These are phyloP conservation scores for Danio albolineatus DNA, from an alignment of 2,797 vertebrate genomes.

Conservation along the genomic window DNA sequence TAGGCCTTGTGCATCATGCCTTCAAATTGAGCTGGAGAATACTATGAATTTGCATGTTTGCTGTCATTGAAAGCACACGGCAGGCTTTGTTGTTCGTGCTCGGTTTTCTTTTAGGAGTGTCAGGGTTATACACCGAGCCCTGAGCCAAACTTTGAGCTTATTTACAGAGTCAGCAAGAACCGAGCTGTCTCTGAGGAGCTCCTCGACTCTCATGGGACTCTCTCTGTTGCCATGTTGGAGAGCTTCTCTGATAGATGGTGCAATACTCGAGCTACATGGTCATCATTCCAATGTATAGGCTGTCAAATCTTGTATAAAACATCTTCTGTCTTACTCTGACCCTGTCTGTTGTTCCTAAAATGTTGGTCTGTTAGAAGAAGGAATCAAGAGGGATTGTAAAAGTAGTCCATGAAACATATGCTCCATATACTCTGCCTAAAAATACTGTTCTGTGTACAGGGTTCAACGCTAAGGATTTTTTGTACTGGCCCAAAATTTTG, in stretches of 20 bases:
- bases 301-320: constrained; percentile 14
- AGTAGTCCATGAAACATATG: too few species aligned
- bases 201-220: constrained; percentile 44
- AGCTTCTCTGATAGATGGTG: constrained; percentile 35
- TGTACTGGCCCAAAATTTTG: too few species aligned
- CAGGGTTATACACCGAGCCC: constrained; percentile 29
- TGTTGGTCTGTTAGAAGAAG: too few species aligned
- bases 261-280: constrained; percentile 20
- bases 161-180: constrained; percentile 46
- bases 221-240: constrained; percentile 32
- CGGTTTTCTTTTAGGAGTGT: constrained; percentile 35
- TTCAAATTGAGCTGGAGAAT: not conserved
- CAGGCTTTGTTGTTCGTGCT: constrained; percentile 40
- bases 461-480: too few species aligned
- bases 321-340: not conserved
- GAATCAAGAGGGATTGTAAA: too few species aligned
- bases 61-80: not conserved
- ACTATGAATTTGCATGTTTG: constrained; percentile 20
- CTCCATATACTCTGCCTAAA: too few species aligned
- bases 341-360: not conserved
- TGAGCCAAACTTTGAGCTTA: constrained; percentile 44
- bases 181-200: constrained; percentile 48
- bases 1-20: not conserved
- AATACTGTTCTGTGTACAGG: too few species aligned
- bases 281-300: constrained; percentile 7